A percentile compares a stretch with the other conserved stretches of the same genome.
These are phyloP conservation scores for Ameiurus melas DNA, from an alignment of 2,113 vertebrate genomes.

Conservation along the genomic window DNA sequence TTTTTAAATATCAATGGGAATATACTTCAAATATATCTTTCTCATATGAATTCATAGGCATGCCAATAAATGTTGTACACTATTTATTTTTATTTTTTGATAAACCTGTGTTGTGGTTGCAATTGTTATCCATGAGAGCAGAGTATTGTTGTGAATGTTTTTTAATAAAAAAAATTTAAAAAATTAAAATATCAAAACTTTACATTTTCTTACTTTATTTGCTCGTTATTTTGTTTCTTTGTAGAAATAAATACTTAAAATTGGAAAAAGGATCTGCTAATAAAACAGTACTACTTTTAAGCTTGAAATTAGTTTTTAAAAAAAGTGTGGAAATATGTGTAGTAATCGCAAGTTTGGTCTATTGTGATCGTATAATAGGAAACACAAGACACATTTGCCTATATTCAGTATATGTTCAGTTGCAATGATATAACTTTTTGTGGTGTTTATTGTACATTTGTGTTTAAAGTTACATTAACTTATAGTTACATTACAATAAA, in stretches of 20 bases:
- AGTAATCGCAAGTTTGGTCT: neutral
- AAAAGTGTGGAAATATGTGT: neutral
- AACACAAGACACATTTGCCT: neutral
- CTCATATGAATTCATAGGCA: too few relatives aligned
- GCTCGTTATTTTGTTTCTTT: neutral
- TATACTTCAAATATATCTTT: too few relatives aligned
- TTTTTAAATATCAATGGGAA: too few relatives aligned
- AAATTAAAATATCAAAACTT: too few relatives aligned
- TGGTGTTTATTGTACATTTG: neutral
- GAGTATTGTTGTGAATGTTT: too few relatives aligned
- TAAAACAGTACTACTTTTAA: neutral
- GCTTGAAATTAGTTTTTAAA: neutral
- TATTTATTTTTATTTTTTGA: too few relatives aligned
- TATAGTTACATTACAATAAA: too few relatives aligned
- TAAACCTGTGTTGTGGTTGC: too few relatives aligned
- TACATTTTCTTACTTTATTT: neutral
- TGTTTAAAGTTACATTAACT: neutral
- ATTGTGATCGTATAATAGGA: neutral
- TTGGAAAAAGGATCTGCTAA: neutral
- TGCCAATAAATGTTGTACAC: too few relatives aligned
- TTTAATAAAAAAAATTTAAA: too few relatives aligned
- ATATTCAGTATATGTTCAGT: neutral
- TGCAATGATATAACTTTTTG: neutral
- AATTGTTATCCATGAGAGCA: too few relatives aligned
- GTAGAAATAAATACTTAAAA: neutral